phyloP scores from a whole-genome alignment of 53 echinoderm and acorn worm species.

The Arbacia lixula region DNA sequence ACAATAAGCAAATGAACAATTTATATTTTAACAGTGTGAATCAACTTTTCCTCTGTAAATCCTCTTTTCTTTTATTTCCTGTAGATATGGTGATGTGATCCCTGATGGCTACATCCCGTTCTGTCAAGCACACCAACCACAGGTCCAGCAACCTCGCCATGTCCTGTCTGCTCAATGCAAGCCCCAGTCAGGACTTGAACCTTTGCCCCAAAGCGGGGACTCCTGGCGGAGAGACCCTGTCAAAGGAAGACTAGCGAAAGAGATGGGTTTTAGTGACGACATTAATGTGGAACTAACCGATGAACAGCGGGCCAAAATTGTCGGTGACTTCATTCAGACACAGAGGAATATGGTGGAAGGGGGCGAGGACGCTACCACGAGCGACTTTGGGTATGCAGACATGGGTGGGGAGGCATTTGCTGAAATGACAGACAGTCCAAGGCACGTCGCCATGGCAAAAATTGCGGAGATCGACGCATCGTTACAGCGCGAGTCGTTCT shows the following conservation, averaged over 20 bases:
- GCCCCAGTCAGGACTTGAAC: no score
- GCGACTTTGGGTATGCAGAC: constrained; percentile 35
- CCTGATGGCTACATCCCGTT: constrained; percentile 64
- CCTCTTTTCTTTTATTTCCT: background rate
- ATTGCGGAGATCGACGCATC: constrained; percentile 49
- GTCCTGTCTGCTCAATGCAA: no score
- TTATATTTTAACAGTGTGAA: no score
- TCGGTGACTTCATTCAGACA: background rate
- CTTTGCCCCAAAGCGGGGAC: background rate
- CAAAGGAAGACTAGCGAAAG: no score
- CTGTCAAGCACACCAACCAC: constrained; percentile 30
- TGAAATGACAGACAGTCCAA: constrained; percentile 49
- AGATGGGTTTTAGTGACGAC: background rate
- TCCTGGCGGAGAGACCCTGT: no score
- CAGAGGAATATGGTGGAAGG: background rate
- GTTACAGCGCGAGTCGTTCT: background rate
- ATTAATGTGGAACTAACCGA: background rate
- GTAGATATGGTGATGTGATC: constrained; percentile 51
- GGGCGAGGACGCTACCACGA: background rate
- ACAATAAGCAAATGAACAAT: no score
- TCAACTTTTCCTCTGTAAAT: background rate
- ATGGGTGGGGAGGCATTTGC: constrained; percentile 63
- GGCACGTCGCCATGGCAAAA: constrained; percentile 44
- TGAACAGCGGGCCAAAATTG: background rate
- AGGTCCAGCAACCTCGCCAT: background rate